Conservation (phyloP, 2,797 vertebrate species). For the Sebastes iracundus region DNA sequence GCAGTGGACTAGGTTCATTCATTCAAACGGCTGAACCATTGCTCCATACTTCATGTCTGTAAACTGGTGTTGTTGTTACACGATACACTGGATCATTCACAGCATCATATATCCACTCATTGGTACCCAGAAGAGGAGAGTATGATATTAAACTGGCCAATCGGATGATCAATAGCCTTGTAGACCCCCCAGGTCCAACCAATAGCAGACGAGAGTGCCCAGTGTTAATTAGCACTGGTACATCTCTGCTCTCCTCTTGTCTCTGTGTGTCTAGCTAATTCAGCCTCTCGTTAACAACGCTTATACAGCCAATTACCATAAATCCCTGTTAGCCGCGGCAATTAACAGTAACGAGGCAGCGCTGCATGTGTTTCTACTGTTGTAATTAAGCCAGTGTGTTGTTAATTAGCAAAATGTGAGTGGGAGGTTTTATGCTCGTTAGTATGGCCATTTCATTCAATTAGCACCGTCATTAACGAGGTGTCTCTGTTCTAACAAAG, state of each 20-base stretch:
- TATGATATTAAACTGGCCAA: conserved; percentile 41
- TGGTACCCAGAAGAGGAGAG: not conserved
- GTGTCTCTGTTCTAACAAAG: conserved; percentile 95
- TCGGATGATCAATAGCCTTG: conserved; percentile 38
- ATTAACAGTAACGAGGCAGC: conserved; percentile 94
- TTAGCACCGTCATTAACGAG: conserved; percentile 99
- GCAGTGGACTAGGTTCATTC: not conserved
- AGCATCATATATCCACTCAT: not conserved
- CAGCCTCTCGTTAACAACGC: conserved; percentile 81
- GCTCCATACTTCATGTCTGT: not conserved
- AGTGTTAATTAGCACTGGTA: conserved; percentile 84
- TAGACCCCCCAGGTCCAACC: not conserved
- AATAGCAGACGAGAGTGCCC: conserved; percentile 26
- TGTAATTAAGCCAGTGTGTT: conserved; percentile 98
- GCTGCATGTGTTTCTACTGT: conserved; percentile 95
- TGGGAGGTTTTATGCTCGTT: conserved; percentile 99
- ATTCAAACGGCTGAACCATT: no score
- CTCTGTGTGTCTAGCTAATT: conserved; percentile 75
- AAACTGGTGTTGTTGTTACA: no score
- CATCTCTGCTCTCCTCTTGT: conserved; percentile 64
- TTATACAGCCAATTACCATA: conserved; percentile 98
- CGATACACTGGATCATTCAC: not conserved
- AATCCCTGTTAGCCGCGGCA: conserved; percentile 91
- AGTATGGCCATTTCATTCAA: conserved; percentile 99
- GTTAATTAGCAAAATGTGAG: conserved; percentile 99